Conservation (phyloP, 2,797 vertebrate genomes). For the Molothrus ater region DNA sequence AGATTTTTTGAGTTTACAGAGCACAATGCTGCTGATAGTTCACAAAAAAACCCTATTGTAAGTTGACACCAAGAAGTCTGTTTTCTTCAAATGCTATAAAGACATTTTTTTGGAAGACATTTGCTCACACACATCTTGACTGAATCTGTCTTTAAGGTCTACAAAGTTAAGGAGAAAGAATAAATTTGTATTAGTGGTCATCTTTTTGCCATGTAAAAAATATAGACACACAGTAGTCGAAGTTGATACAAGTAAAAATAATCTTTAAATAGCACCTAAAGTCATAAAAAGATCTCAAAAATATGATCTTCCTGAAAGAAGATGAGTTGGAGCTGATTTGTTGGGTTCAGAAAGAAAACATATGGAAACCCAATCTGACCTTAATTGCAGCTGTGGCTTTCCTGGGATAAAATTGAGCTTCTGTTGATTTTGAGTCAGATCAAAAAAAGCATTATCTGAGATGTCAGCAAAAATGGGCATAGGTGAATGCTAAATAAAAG, state of each 20-base stretch:
- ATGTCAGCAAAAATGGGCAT: background rate
- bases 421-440: background rate
- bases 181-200: background rate
- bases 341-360: constrained; percentile 28
- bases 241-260: background rate
- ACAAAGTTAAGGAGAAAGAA: background rate
- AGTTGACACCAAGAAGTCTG: background rate
- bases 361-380: background rate
- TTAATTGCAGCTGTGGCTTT: constrained; percentile 24
- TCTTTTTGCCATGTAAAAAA: background rate
- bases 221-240: background rate
- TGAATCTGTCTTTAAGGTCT: background rate
- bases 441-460: background rate
- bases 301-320: background rate
- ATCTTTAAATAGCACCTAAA: background rate
- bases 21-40: background rate
- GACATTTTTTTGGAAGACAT: background rate
- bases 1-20: background rate
- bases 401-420: constrained; percentile 23
- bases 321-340: background rate
- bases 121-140: background rate
- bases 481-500: constrained; percentile 2
- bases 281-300: background rate
- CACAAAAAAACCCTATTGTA: background rate
- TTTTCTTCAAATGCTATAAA: constrained; percentile 12